These are phyloP conservation scores for Drosophila flavopinicola DNA, from an alignment of 2,888 invertebrate genomes.

Conservation along the genomic window DNA sequence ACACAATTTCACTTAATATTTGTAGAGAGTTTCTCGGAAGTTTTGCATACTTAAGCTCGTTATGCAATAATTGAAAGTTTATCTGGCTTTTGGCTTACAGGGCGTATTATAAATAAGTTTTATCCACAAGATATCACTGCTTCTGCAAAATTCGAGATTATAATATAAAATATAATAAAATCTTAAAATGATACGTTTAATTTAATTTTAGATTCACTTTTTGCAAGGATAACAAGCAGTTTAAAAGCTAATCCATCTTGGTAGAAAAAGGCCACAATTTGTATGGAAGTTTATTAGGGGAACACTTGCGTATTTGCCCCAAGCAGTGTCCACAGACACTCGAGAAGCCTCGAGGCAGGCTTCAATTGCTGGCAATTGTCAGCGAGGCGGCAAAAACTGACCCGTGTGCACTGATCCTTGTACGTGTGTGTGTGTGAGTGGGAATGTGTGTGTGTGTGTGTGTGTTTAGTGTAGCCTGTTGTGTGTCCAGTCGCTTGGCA, in stretches of 20 bases:
- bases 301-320: constrained; percentile 11
- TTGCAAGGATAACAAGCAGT: background rate
- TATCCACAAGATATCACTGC: too few species aligned
- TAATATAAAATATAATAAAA: too few species aligned
- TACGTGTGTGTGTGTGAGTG: constrained; percentile 8
- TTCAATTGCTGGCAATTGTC: constrained; percentile 53
- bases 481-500: constrained; percentile 7
- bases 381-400: constrained; percentile 35
- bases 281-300: constrained; percentile 8
- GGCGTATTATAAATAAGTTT: too few species aligned
- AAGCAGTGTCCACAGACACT: constrained; percentile 9
- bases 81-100: too few species aligned
- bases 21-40: background rate
- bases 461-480: background rate
- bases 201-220: too few species aligned
- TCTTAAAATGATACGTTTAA: too few species aligned
- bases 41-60: too few species aligned
- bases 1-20: constrained; percentile 1
- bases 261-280: constrained; percentile 14
- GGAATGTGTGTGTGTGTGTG: constrained; percentile 5
- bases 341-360: constrained; percentile 14
- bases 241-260: background rate
- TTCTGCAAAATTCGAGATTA: too few species aligned
- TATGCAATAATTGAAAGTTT: too few species aligned
- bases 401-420: constrained; percentile 19